Evolutionary conservation across 1,140 invertebrate genomes (phyloP), one percentile per base, ranked within the genome.

Genomic region (Drosophila pandora): DNA sequence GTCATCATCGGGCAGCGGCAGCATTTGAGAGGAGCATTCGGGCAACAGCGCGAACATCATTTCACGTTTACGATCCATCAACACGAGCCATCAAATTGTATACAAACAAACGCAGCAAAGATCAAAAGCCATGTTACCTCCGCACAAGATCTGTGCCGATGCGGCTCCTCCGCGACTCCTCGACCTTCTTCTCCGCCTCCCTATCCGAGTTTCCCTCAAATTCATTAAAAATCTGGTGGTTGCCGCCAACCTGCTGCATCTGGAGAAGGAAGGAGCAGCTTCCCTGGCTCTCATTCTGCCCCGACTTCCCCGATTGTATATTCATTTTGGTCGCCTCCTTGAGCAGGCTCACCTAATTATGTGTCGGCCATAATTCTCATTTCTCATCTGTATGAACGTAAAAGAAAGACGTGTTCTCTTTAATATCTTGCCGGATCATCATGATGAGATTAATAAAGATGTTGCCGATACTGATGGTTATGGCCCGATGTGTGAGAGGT

Each of bases 11-110:
- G 48, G 34, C 25, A 59, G 45, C 37, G 43, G 67, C 10, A 50
- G 30, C 58, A 55, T 17, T 52, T 25, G 41, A 56, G 32, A 4
- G 49, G 28, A 49, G 49, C 54, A 55, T 25, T 25, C 28, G 45
- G 63, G 64, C 64, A 71, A 69, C 79, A 88, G 62, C 64, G 75
- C 60, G 54, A 85, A 82, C 81, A 85, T 85, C 79, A 88, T 88
- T 87, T 77, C 75, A 88, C 84, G 82, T 90, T 90, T 90, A 90
- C 81, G 87, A 87, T 90, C 87, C 87, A 90, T 90, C 87, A 90
- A 90, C 87, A 90, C 87, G 81, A 90, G 79, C 87, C 87, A 90
- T 90, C 87, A 90, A 90, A 90, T 90, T 90, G 87, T 90, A 90
- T 90, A 90, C 87, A 90, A 90, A 90, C 87, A 90, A 90, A 90